Conservation (phyloP, 2,888 invertebrate genomes). For the Sclerodermus sp. region DNA sequence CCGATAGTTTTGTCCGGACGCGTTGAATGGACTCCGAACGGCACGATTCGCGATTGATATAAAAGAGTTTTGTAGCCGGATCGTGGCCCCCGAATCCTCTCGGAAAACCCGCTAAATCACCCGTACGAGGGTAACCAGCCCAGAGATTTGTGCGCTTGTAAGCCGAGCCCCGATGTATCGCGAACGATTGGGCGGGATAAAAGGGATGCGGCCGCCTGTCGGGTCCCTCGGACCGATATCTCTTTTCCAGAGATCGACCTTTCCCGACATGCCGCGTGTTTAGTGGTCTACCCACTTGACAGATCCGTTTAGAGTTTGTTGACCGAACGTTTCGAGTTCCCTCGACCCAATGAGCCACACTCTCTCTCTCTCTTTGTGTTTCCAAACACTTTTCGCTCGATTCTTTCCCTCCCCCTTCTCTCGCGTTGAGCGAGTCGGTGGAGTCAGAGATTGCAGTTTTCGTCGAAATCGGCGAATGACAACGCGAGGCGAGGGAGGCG, state of each 20-base stretch:
- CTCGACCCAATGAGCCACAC: no score
- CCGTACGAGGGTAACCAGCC: slow-evolving; percentile 43
- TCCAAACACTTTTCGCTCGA: no score
- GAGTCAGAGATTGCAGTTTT: no score
- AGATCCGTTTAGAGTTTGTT: slow-evolving; percentile 7
- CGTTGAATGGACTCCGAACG: slow-evolving; percentile 25
- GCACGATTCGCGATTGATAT: slow-evolving; percentile 47
- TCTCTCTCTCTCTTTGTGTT: no score
- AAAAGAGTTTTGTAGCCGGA: slow-evolving; percentile 43
- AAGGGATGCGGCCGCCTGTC: slow-evolving; percentile 40
- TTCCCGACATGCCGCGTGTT: slow-evolving; percentile 13
- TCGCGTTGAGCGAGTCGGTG: no score
- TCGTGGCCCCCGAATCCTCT: slow-evolving; percentile 26
- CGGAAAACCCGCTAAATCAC: slow-evolving; percentile 52
- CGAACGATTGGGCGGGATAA: slow-evolving; percentile 56
- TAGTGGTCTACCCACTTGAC: slow-evolving; percentile 11
- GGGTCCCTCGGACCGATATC: slow-evolving; percentile 40
- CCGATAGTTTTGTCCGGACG: slow-evolving; percentile 3
- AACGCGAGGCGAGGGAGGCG: no score
- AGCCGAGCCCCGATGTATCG: slow-evolving; percentile 46
- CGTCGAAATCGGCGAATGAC: no score
- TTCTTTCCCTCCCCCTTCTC: no score
- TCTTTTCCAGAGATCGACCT: slow-evolving; percentile 23
- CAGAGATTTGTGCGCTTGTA: slow-evolving; percentile 51
- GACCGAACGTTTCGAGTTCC: no score